Conservation (phyloP, 2,113 vertebrate genomes). For the Artemisiospiza belli region DNA sequence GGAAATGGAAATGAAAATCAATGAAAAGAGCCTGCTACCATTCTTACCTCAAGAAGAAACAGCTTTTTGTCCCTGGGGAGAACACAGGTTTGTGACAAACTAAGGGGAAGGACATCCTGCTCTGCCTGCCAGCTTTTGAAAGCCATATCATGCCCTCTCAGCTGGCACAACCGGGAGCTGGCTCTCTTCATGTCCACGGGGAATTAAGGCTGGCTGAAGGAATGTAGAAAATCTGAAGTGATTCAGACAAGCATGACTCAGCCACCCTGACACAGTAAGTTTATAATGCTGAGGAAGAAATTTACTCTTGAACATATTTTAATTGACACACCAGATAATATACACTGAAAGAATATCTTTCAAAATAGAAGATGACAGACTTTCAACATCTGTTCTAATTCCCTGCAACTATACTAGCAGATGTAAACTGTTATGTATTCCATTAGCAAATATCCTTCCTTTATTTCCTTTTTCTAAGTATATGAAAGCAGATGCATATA, state of each 20-base stretch:
- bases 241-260: conserved; percentile 51
- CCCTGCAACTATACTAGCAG: conserved; percentile 44
- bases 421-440: conserved; percentile 50
- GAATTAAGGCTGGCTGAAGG: neutral
- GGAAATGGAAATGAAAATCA: neutral
- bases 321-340: conserved; percentile 58
- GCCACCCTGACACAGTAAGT: conserved; percentile 16
- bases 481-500: conserved; percentile 1
- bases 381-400: conserved; percentile 60
- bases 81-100: conserved; percentile 8
- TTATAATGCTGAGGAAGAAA: conserved; percentile 40
- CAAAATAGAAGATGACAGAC: conserved; percentile 62
- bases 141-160: neutral
- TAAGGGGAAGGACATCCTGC: neutral
- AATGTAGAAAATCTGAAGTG: neutral
- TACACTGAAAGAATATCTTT: conserved; percentile 28
- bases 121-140: conserved; percentile 32
- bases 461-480: conserved; percentile 51
- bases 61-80: neutral
- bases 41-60: neutral
- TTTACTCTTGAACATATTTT: conserved; percentile 56
- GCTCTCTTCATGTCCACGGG: neutral
- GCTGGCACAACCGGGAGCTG: neutral
- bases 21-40: neutral
- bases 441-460: conserved; percentile 40